A percentile compares a stretch with the other conserved stretches of the same genome.
These are phyloP conservation scores for Indicator maculatus DNA, from an alignment of 2,113 vertebrate species.

Conservation along the genomic window DNA sequence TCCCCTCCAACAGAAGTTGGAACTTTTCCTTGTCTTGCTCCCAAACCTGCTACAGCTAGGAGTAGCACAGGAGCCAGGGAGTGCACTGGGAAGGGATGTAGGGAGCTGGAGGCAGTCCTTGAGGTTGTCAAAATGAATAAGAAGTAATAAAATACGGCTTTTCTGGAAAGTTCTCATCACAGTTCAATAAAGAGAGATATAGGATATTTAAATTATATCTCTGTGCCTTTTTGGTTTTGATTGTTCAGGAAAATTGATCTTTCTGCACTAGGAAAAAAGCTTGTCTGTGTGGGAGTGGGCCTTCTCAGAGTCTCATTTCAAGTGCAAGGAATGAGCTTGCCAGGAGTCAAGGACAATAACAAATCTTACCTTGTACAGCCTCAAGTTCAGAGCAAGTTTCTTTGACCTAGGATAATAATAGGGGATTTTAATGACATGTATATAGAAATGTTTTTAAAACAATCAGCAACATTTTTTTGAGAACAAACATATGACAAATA, in stretches of 20 bases:
- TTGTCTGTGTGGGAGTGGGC: not conserved
- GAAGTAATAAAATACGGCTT: not conserved
- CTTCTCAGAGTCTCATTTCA: slow-evolving; percentile 2
- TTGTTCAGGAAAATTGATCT: slow-evolving; percentile 11
- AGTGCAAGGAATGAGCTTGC: not conserved
- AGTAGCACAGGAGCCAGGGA: not conserved
- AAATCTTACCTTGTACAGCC: not conserved
- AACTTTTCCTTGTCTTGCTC: not conserved
- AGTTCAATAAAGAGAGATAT: not conserved
- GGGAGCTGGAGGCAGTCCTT: not conserved
- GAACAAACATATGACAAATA: not conserved
- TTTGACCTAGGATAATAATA: not conserved
- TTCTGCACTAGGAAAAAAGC: not conserved
- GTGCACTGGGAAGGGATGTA: not conserved
- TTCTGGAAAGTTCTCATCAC: not conserved
- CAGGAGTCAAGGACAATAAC: not conserved
- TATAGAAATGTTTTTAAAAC: not conserved
- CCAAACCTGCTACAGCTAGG: not conserved
- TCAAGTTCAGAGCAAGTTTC: not conserved
- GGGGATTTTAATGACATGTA: not conserved
- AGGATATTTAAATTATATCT: not conserved
- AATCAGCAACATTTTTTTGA: not conserved
- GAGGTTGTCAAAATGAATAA: not conserved
- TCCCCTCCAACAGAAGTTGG: not conserved
- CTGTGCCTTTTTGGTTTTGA: not conserved